phyloP scores from a whole-genome alignment of 2,113 vertebrate genomes.

The Sylvicapra grimmia region DNA sequence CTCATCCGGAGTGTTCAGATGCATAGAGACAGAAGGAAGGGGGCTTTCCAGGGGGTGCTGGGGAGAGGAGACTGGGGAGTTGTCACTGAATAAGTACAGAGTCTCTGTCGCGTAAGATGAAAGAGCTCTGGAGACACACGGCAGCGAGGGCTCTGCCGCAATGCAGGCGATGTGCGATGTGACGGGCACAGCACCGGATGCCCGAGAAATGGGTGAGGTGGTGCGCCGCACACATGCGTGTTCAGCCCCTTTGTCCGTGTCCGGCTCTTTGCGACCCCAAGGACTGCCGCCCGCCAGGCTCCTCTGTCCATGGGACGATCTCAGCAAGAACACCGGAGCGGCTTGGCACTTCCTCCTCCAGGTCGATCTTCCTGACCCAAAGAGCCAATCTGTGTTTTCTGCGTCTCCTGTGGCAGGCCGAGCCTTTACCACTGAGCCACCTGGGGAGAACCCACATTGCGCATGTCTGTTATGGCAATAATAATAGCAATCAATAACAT shows the following conservation, averaged over 20 bases:
- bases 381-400: background rate
- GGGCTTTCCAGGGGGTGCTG: background rate
- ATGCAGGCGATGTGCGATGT: rapidly evolving
- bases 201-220: background rate
- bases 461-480: background rate
- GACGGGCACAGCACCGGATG: background rate
- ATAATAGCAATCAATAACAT: background rate
- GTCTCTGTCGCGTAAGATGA: background rate
- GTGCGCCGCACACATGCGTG: rapidly evolving
- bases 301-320: background rate
- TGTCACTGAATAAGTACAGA: background rate
- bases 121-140: background rate
- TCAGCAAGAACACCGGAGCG: background rate
- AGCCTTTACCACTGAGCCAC: background rate
- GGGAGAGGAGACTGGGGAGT: no score
- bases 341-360: background rate
- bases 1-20: background rate
- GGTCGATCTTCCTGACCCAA: background rate
- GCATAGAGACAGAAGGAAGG: background rate
- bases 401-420: background rate
- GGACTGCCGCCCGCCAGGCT: background rate
- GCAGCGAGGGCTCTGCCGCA: background rate
- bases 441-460: background rate
- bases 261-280: background rate
- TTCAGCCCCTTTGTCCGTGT: background rate